A percentile compares a stretch with the other conserved stretches of the same genome.
phyloP scores from a whole-genome alignment of 1,140 invertebrate species.

The Saccostrea echinata region DNA sequence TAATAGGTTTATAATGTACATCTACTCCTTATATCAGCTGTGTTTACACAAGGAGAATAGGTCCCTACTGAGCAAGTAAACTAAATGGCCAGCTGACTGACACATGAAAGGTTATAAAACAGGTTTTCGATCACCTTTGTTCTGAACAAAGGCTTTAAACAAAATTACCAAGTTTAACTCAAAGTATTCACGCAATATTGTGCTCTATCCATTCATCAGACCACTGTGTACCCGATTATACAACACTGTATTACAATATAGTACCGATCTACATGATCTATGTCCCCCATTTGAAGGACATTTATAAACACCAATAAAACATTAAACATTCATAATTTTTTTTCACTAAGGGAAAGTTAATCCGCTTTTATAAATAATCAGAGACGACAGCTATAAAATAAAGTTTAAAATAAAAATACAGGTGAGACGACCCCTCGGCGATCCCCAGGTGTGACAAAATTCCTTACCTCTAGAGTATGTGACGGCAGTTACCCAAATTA shows the following conservation, averaged over 20 bases:
- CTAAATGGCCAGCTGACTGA: not conserved
- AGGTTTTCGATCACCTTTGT: conserved; percentile 18
- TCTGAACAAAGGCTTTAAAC: conserved; percentile 10
- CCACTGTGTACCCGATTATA: not conserved
- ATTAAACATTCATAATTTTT: not conserved
- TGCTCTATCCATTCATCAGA: not conserved
- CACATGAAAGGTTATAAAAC: conserved; percentile 21
- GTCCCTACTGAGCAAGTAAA: not conserved
- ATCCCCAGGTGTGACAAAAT: conserved; percentile 38
- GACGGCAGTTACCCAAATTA: conserved; percentile 33
- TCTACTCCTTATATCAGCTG: conserved; percentile 5
- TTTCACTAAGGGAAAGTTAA: too few species aligned
- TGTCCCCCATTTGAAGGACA: not conserved
- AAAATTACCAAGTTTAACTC: not conserved
- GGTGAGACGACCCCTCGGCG: conserved; percentile 20
- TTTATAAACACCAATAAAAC: not conserved
- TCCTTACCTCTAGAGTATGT: conserved; percentile 31
- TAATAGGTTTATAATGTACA: not conserved
- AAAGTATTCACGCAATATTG: conserved; percentile 37
- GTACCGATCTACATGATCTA: not conserved
- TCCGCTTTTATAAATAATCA: not conserved
- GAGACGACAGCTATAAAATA: not conserved
- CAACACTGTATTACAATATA: not conserved
- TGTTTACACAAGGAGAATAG: conserved; percentile 13
- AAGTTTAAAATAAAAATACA: not conserved